Conservation (phyloP, 2,888 invertebrate species). For the Venusia cambrica region DNA sequence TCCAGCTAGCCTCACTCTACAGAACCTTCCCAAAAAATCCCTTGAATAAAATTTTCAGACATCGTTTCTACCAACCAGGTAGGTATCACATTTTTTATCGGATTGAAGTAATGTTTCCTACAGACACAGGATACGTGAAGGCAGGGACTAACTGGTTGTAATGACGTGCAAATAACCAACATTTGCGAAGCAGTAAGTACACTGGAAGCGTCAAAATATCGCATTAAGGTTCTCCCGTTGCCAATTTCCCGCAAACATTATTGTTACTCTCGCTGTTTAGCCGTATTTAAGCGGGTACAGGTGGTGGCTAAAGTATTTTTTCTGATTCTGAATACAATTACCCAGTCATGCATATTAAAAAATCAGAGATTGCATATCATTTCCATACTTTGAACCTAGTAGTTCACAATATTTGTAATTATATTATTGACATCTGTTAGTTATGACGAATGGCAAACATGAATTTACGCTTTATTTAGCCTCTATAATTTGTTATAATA, state of each 20-base stretch:
- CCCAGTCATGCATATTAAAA: constrained; percentile 12
- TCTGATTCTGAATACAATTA: constrained; percentile 17
- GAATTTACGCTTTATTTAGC: too few relatives aligned
- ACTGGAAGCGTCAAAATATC: constrained; percentile 19
- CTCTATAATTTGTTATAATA: too few relatives aligned
- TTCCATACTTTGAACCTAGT: too few relatives aligned
- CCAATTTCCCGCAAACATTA: constrained; percentile 23
- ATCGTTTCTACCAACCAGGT: too few relatives aligned
- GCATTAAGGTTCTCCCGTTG: constrained; percentile 26
- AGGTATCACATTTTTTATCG: too few relatives aligned
- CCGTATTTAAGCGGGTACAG: constrained; percentile 24
- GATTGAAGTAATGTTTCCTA: constrained; percentile 1
- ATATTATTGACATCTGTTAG: too few relatives aligned
- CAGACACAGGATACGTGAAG: constrained; percentile 1
- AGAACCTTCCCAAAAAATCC: too few relatives aligned
- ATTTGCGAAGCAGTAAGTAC: constrained; percentile 17
- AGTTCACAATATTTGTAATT: too few relatives aligned
- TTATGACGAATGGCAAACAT: too few relatives aligned
- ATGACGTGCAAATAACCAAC: constrained; percentile 19
- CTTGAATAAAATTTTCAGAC: too few relatives aligned
- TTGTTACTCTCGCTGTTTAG: constrained; percentile 29
- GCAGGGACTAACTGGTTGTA: constrained; percentile 10
- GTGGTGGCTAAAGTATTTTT: constrained; percentile 13
- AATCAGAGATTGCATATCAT: constrained; percentile 6
- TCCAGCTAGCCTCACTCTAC: too few relatives aligned